Conservation (phyloP, 23 tunicate genomes). For the Aplidium turbinatum region DNA sequence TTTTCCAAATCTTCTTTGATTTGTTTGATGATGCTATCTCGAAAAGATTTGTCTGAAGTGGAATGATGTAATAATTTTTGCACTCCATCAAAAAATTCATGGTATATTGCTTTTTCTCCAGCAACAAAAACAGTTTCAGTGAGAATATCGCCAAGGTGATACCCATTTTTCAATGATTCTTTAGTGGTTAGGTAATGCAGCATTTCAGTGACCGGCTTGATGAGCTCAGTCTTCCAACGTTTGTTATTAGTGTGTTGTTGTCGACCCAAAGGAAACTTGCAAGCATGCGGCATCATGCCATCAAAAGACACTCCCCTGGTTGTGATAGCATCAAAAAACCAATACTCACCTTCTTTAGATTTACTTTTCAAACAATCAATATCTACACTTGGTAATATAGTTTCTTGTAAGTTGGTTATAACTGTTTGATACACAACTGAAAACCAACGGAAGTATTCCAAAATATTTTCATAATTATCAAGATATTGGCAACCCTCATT, state of each 20-base stretch:
- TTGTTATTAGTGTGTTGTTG: not conserved
- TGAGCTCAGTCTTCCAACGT: conserved; percentile 6
- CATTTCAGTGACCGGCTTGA: conserved; percentile 45
- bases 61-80: not conserved
- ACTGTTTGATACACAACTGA: conserved; percentile 25
- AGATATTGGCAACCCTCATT: too few relatives aligned
- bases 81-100: conserved; percentile 11
- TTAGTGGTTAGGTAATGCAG: not conserved
- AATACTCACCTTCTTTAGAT: not conserved
- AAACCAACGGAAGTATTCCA: conserved; percentile 54
- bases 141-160: conserved; percentile 9
- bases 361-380: not conserved
- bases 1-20: not conserved
- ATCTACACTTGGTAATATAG: not conserved
- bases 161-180: not conserved
- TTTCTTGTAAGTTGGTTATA: conserved; percentile 15
- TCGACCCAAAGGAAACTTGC: conserved; percentile 5
- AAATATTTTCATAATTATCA: conserved; percentile 24
- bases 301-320: conserved; percentile 12
- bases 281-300: conserved; percentile 2
- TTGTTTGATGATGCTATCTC: too few relatives aligned
- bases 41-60: too few relatives aligned
- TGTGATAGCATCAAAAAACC: conserved; percentile 1
- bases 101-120: conserved; percentile 26
- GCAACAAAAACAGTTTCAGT: conserved; percentile 33